Evolutionary conservation across 2,113 vertebrate genomes (phyloP), one percentile per base, ranked within the genome.

Genomic region (Mesembrinibis cayennensis): DNA sequence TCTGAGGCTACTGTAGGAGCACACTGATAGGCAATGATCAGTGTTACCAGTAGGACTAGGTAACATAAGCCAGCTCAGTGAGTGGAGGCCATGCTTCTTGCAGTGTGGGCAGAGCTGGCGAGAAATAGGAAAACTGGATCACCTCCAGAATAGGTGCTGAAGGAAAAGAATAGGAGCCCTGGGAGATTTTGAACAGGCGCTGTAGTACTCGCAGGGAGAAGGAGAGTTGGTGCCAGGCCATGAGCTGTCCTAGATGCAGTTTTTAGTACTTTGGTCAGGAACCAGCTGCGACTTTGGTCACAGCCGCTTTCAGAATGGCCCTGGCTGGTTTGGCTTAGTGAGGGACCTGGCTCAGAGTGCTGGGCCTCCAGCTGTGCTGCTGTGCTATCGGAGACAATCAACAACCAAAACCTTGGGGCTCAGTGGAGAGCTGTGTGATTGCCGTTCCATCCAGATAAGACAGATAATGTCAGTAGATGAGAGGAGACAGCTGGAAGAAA

Each of bases 371-470:
- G 34, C 58, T 47, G 23, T 15, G 8, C 62, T 38, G 42, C 49
- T 17, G 19, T 6, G 19, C 20, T 70, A 7, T 21, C 5, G 1
- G 72, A 59, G 44, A 27, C 34, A 13, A 7, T 18, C 12, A 13
- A 1, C 21, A 7, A 2, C 7, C 47, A 34, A 62, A 55, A 10
- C 6, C 32, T 6, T 23, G 30, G 40, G 61, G 74, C 67, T 61
- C 4, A 1, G 1, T 44, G 34, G 25, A 58, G 25, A 65, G 34
- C 44, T 26, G 0, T 2, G 16, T 40, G 70, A 21, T 5, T 63
- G 56, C 32, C 0, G 0, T 16, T 88, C 10, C 18, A 4, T 30
- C 19, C 58, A 26, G 42, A 3, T 23, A 15, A 21, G 47, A 36
- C 5, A 6, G 30, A 16, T 72, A 2, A 40, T 2, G 17, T 23